Percentiles rank a stretch among this genome's conserved stretches.
These are phyloP conservation scores for Ostrea denselamellosa DNA, from an alignment of 1,140 invertebrate species.

Conservation along the genomic window DNA sequence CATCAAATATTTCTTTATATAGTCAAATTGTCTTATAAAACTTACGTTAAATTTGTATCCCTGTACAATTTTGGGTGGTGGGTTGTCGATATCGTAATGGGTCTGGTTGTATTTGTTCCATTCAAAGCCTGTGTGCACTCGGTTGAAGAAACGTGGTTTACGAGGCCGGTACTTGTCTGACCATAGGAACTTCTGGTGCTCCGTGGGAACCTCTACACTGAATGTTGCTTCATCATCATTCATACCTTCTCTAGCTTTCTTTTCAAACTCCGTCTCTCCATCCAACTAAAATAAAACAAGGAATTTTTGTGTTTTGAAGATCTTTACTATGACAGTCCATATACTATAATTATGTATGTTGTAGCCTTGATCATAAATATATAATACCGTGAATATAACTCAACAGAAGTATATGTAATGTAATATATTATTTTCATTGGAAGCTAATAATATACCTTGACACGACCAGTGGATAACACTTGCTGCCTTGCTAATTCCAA, in stretches of 20 bases:
- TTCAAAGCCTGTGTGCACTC: constrained; percentile 94
- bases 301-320: background rate
- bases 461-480: constrained; percentile 82
- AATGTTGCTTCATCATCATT: constrained; percentile 92
- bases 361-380: no score
- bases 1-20: no score
- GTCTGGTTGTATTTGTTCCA: constrained; percentile 99
- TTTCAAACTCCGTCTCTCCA: constrained; percentile 82
- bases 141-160: constrained; percentile 98
- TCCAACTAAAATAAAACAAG: constrained; percentile 67
- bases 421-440: background rate
- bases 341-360: background rate
- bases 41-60: constrained; percentile 98
- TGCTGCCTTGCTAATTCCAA: constrained; percentile 84
- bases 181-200: constrained; percentile 94
- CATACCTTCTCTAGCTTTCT: constrained; percentile 91
- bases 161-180: constrained; percentile 95
- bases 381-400: background rate
- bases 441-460: constrained; percentile 64
- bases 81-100: constrained; percentile 99
- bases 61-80: constrained; percentile 99
- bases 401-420: background rate
- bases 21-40: constrained; percentile 43
- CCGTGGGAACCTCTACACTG: constrained; percentile 91
- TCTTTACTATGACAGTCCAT: background rate